Base-by-base conservation (phyloP, 2,888 invertebrate species). In the Polietes domitor region DNA sequence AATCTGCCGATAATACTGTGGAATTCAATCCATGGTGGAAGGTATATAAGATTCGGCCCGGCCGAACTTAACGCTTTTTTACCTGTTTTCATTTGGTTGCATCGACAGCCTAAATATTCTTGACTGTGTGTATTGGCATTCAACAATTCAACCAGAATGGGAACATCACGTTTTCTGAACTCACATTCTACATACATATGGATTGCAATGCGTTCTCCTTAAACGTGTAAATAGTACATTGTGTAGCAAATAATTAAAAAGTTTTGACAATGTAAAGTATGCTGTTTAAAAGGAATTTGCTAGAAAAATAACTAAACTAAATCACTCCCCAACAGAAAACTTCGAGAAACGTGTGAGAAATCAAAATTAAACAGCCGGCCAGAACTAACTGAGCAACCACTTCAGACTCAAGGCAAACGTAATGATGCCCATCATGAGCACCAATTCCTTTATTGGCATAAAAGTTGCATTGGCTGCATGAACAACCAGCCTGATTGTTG, bases 181-280 rank as follows among this genome's bases (percentile, higher is more conserved):
- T n/a, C n/a, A n/a, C n/a, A n/a, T n/a, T n/a, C n/a, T 37, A 37
- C 37, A 32, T 7, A 32, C 32, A 32, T 32, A 32, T 7, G 12
- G 10, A 37, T 12, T 37, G 4, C 37, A 9, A 37, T 10, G 7
- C 12, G 37, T 3, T 37, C 37, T 37, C 37, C 37, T 7, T 37
- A 47, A 47, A 47, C 15, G 47, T 47, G 47, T 5, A 47, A 47
- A 47, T 47, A n/a, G 17, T 63, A 12, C 32, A 32, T 63, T 32
- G 63, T 63, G 32, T 37, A 63, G 63, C 17, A 2, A 58, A 77
- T 65, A 77, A 83, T 81, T 73, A 81, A 84, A 77, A 81, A 68
- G 55, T 84, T 84, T 81, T 68, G n/a, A 47, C 24, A 63, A 61
- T 72, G 32, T 76, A 81, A 77, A 15, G 53, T 63, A 70, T 5